phyloP scores from a whole-genome alignment of 30 jellyfish, hydroid and myxozoan species.

The Hydra vulgaris region DNA sequence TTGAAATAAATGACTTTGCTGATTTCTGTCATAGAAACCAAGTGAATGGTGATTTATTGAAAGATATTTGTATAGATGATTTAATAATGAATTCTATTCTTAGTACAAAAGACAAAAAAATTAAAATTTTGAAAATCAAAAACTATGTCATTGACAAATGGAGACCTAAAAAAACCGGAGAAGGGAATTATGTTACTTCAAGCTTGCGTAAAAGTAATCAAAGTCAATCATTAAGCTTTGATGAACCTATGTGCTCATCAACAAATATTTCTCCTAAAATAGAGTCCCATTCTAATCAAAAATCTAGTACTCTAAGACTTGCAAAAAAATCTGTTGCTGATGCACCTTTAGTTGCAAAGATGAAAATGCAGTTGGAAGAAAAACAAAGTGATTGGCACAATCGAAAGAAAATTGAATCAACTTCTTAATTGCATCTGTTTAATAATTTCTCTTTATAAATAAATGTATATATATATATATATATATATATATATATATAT shows the following conservation, averaged over 20 bases:
- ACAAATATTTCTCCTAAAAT: neutral
- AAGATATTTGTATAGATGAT: slow-evolving; percentile 84
- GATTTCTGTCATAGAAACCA: slow-evolving; percentile 57
- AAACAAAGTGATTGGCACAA: slow-evolving; percentile 20
- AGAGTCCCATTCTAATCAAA: neutral
- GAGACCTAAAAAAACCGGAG: slow-evolving; percentile 73
- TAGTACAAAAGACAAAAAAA: slow-evolving; percentile 38
- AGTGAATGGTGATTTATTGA: slow-evolving; percentile 77
- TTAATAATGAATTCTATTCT: slow-evolving; percentile 35
- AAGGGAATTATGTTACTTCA: slow-evolving; percentile 18
- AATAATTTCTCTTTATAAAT: no score
- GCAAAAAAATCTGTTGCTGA: slow-evolving; percentile 11
- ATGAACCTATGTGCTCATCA: neutral
- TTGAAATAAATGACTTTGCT: slow-evolving; percentile 53
- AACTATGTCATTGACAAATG: slow-evolving; percentile 79
- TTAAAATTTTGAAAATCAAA: slow-evolving; percentile 64
- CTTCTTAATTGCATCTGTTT: no score
- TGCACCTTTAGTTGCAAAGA: slow-evolving; percentile 33
- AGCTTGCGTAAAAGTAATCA: neutral
- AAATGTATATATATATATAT: no score
- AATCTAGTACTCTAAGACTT: slow-evolving; percentile 9
- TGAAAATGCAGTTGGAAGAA: slow-evolving; percentile 32
- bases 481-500: no score
- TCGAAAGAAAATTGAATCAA: neutral
- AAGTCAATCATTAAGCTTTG: neutral